A percentile compares a stretch with the other conserved stretches of the same genome.
Conservation (phyloP, 2,797 vertebrate species). For the Morus bassanus region DNA sequence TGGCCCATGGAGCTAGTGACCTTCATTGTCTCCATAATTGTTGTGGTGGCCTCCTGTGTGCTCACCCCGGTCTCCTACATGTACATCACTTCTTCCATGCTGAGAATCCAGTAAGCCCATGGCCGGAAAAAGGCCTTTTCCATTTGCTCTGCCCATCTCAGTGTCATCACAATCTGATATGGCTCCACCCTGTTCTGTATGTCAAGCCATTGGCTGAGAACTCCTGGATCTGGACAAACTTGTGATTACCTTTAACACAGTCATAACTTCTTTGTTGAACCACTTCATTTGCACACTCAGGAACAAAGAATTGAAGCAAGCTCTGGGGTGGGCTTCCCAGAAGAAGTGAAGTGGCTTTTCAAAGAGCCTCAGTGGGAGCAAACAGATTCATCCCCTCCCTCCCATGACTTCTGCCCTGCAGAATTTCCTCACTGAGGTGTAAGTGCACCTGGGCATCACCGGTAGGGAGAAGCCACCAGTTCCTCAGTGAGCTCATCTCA, state of each 20-base stretch:
- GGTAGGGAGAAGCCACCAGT: neutral
- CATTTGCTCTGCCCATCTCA: constrained; percentile 63
- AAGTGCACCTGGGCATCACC: neutral
- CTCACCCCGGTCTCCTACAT: constrained; percentile 58
- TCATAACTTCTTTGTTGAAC: constrained; percentile 67
- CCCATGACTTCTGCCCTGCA: neutral
- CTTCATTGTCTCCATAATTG: constrained; percentile 55
- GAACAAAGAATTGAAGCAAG: constrained; percentile 66
- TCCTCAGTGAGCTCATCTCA: neutral
- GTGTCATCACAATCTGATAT: constrained; percentile 34
- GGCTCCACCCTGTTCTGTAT: constrained; percentile 48
- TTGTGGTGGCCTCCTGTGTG: constrained; percentile 56
- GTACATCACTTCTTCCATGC: constrained; percentile 54
- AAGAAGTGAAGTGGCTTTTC: neutral
- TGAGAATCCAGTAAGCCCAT: constrained; percentile 28
- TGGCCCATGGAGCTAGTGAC: constrained; percentile 51
- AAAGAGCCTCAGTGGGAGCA: neutral
- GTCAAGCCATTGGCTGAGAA: constrained; percentile 38
- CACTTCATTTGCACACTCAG: constrained; percentile 66
- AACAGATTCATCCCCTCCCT: neutral
- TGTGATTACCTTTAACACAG: constrained; percentile 49
- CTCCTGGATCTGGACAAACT: constrained; percentile 41
- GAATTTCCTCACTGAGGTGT: neutral
- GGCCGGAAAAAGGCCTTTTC: constrained; percentile 54
- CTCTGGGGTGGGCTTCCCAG: neutral